Evolutionary conservation across 2,113 vertebrate genomes (phyloP).

Genomic region (Rhodinocichla rosea): DNA sequence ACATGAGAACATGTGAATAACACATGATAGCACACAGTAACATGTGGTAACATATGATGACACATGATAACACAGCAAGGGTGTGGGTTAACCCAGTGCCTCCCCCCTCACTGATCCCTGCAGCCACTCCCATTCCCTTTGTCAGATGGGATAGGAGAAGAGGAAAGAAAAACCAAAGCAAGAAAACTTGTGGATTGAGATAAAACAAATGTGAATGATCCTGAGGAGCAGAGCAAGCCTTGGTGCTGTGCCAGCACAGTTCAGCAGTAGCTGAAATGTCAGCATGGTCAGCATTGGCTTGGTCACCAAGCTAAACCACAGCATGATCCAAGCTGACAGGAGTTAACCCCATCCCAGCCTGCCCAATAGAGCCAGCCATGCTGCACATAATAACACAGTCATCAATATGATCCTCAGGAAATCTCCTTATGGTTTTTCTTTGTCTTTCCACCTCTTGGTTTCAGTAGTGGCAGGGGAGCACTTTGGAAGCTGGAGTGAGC

Average conservation of each 20-base stretch:
- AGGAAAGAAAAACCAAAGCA: background rate
- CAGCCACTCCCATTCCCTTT: rapidly evolving
- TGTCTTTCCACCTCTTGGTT: background rate
- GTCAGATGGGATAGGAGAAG: rapidly evolving
- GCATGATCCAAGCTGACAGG: background rate
- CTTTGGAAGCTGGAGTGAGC: background rate
- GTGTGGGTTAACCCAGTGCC: background rate
- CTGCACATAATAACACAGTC: background rate
- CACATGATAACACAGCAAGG: background rate
- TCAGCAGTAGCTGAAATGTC: background rate
- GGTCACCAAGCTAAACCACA: background rate
- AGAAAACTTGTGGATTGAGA: background rate
- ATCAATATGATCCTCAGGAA: background rate
- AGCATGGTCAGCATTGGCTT: background rate
- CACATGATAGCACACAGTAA: background rate
- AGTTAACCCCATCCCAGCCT: background rate
- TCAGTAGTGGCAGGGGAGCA: background rate
- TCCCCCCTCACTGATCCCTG: background rate
- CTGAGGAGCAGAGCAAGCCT: background rate
- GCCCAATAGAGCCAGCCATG: background rate
- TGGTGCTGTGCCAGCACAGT: background rate
- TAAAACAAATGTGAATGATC: background rate
- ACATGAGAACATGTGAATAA: background rate
- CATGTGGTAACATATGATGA: background rate
- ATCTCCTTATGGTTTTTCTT: background rate